A percentile compares a stretch with the other conserved stretches of the same genome.
Evolutionary conservation across 2,797 vertebrate species (phyloP).

Genomic region (Bradypodion pumilum): DNA sequence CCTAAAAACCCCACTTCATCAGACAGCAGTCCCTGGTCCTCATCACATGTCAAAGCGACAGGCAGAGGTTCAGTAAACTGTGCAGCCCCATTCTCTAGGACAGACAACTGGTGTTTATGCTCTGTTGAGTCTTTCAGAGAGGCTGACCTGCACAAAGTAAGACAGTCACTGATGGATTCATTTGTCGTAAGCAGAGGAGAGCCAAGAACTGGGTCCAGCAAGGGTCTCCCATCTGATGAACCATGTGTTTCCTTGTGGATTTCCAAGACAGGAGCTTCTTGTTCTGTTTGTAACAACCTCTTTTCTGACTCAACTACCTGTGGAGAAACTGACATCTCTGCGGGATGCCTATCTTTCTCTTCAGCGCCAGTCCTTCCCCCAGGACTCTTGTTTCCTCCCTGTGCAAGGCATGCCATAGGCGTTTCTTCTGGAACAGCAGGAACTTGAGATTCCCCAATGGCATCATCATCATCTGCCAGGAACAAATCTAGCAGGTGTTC

Average conservation of each 20-base stretch:
- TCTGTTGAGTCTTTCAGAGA: background rate
- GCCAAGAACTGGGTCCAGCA: background rate
- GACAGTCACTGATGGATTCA: background rate
- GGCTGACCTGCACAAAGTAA: background rate
- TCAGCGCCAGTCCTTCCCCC: constrained; percentile 19
- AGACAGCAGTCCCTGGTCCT: background rate
- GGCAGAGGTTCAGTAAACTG: background rate
- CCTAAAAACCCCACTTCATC: background rate
- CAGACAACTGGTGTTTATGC: background rate
- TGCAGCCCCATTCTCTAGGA: background rate
- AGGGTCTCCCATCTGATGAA: constrained; percentile 1
- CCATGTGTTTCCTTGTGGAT: background rate
- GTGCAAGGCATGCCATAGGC: constrained; percentile 44
- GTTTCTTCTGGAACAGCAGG: background rate
- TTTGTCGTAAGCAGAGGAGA: background rate
- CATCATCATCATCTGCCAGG: constrained; percentile 42
- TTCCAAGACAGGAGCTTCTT: background rate
- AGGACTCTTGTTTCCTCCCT: constrained; percentile 25
- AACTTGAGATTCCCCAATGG: constrained; percentile 26
- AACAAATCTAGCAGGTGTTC: constrained; percentile 69
- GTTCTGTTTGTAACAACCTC: background rate
- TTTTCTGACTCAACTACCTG: background rate
- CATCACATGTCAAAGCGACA: background rate
- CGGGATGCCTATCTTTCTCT: constrained; percentile 55
- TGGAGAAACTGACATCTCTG: constrained; percentile 52